Evolutionary conservation across 2,797 vertebrate species (phyloP), one percentile per base, ranked within the genome.

Genomic region (Sphenodon punctatus): DNA sequence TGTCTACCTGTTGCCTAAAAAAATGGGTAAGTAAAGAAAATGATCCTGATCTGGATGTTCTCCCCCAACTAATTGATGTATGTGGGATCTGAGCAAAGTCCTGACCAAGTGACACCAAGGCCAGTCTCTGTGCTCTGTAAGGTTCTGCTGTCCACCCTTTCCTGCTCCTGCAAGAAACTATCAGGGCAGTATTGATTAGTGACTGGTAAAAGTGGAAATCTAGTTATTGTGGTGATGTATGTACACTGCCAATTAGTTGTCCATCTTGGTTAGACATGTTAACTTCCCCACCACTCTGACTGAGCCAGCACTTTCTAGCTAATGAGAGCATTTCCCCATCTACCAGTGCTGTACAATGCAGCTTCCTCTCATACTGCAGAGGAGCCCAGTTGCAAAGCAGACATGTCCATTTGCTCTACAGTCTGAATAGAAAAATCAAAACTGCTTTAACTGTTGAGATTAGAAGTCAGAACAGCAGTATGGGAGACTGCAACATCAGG

Each of bases 1-100:
- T 6, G 98, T 99, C n/a, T 99, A 99, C 89, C 94, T 99, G 92
- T 96, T 99, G 93, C 98, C 98, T 15, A 99, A 99, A 94, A 99
- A 99, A 92, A 99, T 99, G 98, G 98, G 98, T 99, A 94, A 97
- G 96, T 93, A 53, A 48, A 48, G 66, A 36, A 68, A 56, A 42
- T n/a, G n/a, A n/a, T n/a, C n/a, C n/a, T n/a, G 12, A 27, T 32
- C 25, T 38, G 42, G 58, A 69, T 34, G 32, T 25, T 22, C 2
- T 39, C n/a, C n/a, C n/a, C n/a, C n/a, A n/a, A 49, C 20, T 25
- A 64, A 58, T 13, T 32, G 11, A 32, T 39, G 30, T 56, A 19
- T 30, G 67, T n/a, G 45, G 36, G 22, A 23, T 63, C 36, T 41
- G 17, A 19, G 10, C 19, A 67, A 38, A 66, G 9, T 36, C 16